phyloP scores from a whole-genome alignment of 2,113 vertebrate genomes.

The Cryptotis parvus region DNA sequence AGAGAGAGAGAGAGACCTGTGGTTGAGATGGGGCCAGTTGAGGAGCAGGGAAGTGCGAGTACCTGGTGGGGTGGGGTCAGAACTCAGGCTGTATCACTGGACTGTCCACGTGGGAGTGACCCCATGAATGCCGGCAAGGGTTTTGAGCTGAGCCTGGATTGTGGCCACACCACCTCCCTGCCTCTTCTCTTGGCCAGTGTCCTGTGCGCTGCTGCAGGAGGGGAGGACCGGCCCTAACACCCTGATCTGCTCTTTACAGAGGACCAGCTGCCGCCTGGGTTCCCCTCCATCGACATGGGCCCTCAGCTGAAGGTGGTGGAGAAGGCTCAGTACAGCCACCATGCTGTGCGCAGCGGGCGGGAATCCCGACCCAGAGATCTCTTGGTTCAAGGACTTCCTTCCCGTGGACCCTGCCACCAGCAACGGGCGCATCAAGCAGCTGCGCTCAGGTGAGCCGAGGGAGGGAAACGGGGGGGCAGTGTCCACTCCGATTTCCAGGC shows the following conservation, averaged over 20 bases:
- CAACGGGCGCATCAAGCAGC: constrained; percentile 96
- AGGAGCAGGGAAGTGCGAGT: not conserved
- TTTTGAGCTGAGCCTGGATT: not conserved
- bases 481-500: not conserved
- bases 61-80: not conserved
- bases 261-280: constrained; percentile 96
- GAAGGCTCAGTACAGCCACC: constrained; percentile 95
- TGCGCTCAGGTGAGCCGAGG: constrained; percentile 94
- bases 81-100: not conserved
- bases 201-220: accelerated
- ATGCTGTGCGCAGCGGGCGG: constrained; percentile 98
- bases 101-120: not conserved
- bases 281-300: constrained; percentile 98
- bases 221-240: not conserved
- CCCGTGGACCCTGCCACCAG: constrained; percentile 95
- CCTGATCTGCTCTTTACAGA: constrained; percentile 87
- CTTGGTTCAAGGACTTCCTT: constrained; percentile 99
- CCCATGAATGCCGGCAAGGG: too few relatives aligned
- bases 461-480: not conserved
- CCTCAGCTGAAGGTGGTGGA: constrained; percentile 99
- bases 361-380: constrained; percentile 97
- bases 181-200: too few relatives aligned
- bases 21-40: not conserved
- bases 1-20: too few relatives aligned
- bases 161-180: too few relatives aligned